phyloP scores from a whole-genome alignment of 2,113 vertebrate genomes.

The Bujurquina vittata region DNA sequence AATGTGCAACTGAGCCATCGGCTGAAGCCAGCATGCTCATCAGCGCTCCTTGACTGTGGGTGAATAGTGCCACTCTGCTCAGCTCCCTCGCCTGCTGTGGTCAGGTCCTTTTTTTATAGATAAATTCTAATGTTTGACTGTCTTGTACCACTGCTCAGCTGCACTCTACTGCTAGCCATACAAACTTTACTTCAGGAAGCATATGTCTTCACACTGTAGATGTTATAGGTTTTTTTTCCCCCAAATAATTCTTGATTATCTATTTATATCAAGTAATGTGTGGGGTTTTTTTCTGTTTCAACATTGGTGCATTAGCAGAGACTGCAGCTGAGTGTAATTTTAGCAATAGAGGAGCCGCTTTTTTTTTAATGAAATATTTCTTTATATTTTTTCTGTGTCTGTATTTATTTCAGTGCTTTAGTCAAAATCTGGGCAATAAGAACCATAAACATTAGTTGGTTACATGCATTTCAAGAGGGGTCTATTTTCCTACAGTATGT shows the following conservation, averaged over 20 bases:
- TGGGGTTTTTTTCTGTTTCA: neutral
- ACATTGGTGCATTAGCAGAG: slow-evolving; percentile 71
- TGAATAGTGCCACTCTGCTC: slow-evolving; percentile 81
- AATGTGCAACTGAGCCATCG: neutral
- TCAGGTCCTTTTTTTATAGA: slow-evolving; percentile 78
- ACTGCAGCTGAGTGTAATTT: slow-evolving; percentile 69
- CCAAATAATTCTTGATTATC: neutral
- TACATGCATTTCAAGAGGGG: neutral
- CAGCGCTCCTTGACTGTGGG: slow-evolving; percentile 4
- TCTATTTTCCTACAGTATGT: neutral
- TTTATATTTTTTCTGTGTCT: slow-evolving; percentile 33
- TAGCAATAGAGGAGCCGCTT: slow-evolving; percentile 19
- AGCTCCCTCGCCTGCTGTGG: slow-evolving; percentile 77
- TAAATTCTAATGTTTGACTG: slow-evolving; percentile 39
- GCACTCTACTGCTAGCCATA: slow-evolving; percentile 41
- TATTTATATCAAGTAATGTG: neutral
- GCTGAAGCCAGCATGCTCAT: slow-evolving; percentile 34
- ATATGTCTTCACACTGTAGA: neutral
- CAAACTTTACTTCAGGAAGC: neutral
- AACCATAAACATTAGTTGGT: neutral
- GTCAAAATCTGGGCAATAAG: neutral
- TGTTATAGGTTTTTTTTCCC: neutral
- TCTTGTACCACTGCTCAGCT: slow-evolving; percentile 41
- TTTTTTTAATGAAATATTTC: slow-evolving; percentile 34
- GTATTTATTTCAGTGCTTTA: neutral